phyloP scores from a whole-genome alignment of 2,113 vertebrate genomes.

The pig (Sus scrofa) region DNA sequence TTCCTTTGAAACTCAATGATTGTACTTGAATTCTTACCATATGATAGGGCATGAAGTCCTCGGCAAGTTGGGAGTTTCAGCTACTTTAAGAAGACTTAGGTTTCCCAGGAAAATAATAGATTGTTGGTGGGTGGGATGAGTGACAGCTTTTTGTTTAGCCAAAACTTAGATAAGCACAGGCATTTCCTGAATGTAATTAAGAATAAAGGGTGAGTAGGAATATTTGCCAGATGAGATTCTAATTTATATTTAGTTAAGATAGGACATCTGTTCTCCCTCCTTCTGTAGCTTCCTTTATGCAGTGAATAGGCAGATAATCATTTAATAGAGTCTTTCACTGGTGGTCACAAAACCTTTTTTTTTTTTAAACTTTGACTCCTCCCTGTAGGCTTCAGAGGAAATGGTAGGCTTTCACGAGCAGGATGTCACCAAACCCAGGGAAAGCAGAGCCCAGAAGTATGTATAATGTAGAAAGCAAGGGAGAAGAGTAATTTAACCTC shows the following conservation, averaged over 20 bases:
- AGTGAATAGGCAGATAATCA: neutral
- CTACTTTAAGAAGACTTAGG: neutral
- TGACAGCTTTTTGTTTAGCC: neutral
- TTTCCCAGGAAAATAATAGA: neutral
- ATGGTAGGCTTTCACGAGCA: neutral
- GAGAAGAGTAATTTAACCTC: neutral
- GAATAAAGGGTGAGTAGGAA: neutral
- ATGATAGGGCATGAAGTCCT: neutral
- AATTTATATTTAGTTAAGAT: neutral
- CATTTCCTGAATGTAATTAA: neutral
- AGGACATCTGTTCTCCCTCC: neutral
- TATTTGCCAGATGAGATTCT: neutral
- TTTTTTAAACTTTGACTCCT: neutral
- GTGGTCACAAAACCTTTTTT: neutral
- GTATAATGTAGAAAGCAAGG: neutral
- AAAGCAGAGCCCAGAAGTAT: neutral
- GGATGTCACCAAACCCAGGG: neutral
- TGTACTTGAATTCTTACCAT: neutral
- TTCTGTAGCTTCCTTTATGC: neutral
- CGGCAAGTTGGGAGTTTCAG: neutral
- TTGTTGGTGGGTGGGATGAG: neutral
- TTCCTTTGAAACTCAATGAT: neutral
- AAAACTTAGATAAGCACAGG: neutral
- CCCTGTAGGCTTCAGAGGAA: neutral
- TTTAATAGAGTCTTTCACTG: neutral